A percentile compares a stretch with the other conserved stretches of the same genome.
These are phyloP conservation scores for Strix uralensis DNA, from an alignment of 2,113 vertebrate species.

Conservation along the genomic window DNA sequence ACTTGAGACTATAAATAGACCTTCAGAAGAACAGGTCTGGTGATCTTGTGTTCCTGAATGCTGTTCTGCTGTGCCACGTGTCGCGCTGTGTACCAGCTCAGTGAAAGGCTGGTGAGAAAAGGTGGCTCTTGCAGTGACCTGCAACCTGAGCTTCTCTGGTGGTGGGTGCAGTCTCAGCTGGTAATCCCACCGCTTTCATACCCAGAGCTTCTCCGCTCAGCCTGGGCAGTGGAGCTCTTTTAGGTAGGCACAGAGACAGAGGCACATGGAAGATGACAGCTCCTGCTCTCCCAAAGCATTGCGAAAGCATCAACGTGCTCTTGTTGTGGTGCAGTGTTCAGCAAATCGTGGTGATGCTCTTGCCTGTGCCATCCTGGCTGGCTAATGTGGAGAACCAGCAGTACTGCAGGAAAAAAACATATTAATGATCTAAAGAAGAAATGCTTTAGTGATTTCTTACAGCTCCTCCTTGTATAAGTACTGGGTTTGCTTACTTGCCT, in stretches of 20 bases:
- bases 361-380: neutral
- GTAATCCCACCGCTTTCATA: neutral
- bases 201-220: neutral
- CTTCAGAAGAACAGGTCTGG: neutral
- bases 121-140: neutral
- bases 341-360: neutral
- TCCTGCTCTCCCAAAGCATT: neutral
- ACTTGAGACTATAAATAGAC: neutral
- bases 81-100: accelerated
- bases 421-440: neutral
- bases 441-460: neutral
- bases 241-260: neutral
- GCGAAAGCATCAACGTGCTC: accelerated
- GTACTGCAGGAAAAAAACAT: neutral
- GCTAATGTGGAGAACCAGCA: neutral
- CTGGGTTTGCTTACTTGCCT: neutral
- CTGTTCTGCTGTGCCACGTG: neutral
- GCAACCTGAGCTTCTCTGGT: no score
- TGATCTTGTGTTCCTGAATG: neutral
- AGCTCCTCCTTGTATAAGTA: neutral
- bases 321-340: accelerated
- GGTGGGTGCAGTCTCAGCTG: neutral
- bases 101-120: neutral
- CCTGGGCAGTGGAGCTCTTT: neutral
- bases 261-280: neutral